Base-by-base conservation (phyloP, 2,113 vertebrate genomes). In the Catagonus wagneri region DNA sequence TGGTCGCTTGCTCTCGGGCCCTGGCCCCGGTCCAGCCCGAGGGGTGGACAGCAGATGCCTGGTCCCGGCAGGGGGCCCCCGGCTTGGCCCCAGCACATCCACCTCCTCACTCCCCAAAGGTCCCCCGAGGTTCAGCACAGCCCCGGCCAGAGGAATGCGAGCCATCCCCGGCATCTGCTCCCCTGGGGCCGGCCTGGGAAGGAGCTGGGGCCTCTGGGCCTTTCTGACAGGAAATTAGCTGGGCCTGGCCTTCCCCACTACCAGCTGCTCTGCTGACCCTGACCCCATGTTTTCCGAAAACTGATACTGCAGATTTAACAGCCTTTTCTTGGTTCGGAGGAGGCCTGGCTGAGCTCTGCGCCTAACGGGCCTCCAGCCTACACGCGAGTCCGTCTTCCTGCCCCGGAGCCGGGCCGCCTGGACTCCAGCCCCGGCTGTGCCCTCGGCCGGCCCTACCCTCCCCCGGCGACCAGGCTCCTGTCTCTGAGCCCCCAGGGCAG, bases 121-220 rank as follows among this genome's bases (percentile, higher is more conserved):
- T 93, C 96, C 94, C 97, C 94, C 0, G 83, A 71, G 97, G 84
- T n/a, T 65, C 36, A 0, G 83, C 6, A 54, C 79, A 56, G 89
- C 94, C 95, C 90, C 65, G 6, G 97, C 97, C 97, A 98, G 98
- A 98, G 98, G 98, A 99, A 99, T 99, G 98, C 74, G 97, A 98
- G 98, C 97, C 98, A 98, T 99, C 98, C 98, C 98, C 98, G 98
- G 98, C 98, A 99, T 98, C 98, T 98, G 97, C 98, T 98, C 98
- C 98, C 98, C 98, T 98, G 98, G 96, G 98, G 98, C 98, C 98
- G 95, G 97, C 97, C 98, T 95, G 60, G 98, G 98, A 98, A 98
- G 97, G 95, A 95, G 95, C 98, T 97, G 96, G 98, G 98, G 98
- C 98, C 98, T 98, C 96, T 96, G 98, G 98, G 98, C 96, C 98